Conservation (phyloP, 1,140 invertebrate species). For the Frieseomelitta varia region DNA sequence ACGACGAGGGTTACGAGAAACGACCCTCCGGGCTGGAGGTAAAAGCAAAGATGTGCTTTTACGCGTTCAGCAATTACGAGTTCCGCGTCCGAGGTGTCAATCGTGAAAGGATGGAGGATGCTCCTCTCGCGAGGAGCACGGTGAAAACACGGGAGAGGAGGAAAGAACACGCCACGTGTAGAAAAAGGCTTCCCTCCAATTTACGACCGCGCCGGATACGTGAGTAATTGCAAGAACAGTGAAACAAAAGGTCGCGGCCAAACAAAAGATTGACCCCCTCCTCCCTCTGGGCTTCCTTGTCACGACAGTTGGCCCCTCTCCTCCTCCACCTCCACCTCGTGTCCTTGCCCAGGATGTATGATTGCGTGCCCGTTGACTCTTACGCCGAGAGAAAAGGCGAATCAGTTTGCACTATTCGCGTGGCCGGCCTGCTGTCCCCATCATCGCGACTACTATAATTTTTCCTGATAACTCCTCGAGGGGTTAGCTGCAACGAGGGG, state of each 20-base stretch:
- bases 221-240: slow-evolving; percentile 44
- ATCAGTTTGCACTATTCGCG: slow-evolving; percentile 42
- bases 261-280: slow-evolving; percentile 42
- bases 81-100: slow-evolving; percentile 4
- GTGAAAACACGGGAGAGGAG: neutral
- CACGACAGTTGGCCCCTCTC: neutral
- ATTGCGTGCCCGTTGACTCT: slow-evolving; percentile 46
- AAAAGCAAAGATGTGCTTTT: neutral
- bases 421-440: slow-evolving; percentile 30
- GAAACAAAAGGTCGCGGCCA: slow-evolving; percentile 36
- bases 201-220: slow-evolving; percentile 21
- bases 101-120: slow-evolving; percentile 26
- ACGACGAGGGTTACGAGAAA: neutral
- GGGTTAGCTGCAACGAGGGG: neutral
- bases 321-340: neutral
- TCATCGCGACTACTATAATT: slow-evolving; percentile 29
- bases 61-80: neutral
- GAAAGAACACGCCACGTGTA: neutral
- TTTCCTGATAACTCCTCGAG: slow-evolving; percentile 8
- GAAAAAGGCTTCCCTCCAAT: slow-evolving; percentile 29
- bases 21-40: neutral
- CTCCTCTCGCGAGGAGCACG: neutral
- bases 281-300: slow-evolving; percentile 36
- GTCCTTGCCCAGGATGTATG: slow-evolving; percentile 24
- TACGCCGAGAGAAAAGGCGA: slow-evolving; percentile 35